Evolutionary conservation across 1,140 invertebrate genomes (phyloP).

Genomic region (Palaemon carinicauda): DNA sequence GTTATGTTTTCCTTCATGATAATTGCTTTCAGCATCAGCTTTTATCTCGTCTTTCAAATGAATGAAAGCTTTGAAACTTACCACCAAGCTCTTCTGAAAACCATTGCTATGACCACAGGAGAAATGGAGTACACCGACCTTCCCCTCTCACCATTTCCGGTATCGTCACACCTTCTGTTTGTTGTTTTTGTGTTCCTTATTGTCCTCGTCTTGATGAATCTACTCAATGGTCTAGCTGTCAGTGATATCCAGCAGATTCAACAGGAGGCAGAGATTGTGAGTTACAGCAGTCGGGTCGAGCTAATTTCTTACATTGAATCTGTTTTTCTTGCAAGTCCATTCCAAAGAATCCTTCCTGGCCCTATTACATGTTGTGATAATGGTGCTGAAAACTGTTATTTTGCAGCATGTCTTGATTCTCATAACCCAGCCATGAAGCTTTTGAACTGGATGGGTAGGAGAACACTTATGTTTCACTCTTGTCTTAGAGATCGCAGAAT

Average conservation of each 20-base stretch:
- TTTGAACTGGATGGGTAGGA: constrained; percentile 40
- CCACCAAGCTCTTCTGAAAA: constrained; percentile 59
- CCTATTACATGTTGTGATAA: constrained; percentile 35
- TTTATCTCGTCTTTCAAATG: constrained; percentile 61
- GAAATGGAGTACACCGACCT: constrained; percentile 61
- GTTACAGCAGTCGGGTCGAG: constrained; percentile 74
- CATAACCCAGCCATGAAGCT: constrained; percentile 29
- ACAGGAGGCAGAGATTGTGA: constrained; percentile 76
- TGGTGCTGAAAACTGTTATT: constrained; percentile 7
- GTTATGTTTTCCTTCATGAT: constrained; percentile 60
- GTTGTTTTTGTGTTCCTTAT: constrained; percentile 62
- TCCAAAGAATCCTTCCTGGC: constrained; percentile 42
- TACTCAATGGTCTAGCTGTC: constrained; percentile 62
- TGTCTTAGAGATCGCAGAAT: constrained; percentile 35
- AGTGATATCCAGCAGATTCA: constrained; percentile 61
- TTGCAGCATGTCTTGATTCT: background rate
- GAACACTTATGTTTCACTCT: constrained; percentile 48
- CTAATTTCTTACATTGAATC: constrained; percentile 78
- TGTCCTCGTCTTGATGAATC: constrained; percentile 61
- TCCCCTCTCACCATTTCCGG: constrained; percentile 52
- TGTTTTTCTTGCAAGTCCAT: constrained; percentile 69
- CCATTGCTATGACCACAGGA: constrained; percentile 61
- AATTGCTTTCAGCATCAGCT: constrained; percentile 61
- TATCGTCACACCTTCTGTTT: constrained; percentile 60
- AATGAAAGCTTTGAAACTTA: constrained; percentile 58